Percentiles rank a stretch among this genome's conserved stretches.
Conservation (phyloP, 2,888 invertebrate genomes). For the Macroteleia sp. region DNA sequence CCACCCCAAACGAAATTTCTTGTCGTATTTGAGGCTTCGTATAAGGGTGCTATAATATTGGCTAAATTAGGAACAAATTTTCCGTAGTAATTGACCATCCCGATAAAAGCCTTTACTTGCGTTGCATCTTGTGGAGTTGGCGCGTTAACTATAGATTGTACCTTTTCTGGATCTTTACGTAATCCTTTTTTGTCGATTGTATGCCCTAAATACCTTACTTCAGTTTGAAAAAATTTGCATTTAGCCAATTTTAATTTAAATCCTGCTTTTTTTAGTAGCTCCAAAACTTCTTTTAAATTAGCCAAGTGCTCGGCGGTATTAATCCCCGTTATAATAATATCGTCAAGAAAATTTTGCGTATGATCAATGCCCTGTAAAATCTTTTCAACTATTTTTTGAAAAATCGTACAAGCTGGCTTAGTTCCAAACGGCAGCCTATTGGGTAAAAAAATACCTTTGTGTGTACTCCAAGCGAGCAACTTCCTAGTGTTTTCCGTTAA, state of each 20-base stretch:
- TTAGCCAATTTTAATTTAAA: conserved; percentile 72
- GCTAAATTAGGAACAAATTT: conserved; percentile 41
- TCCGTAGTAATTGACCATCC: conserved; percentile 51
- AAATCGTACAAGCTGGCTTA: conserved; percentile 79
- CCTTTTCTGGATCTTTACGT: conserved; percentile 46
- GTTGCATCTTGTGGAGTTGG: conserved; percentile 29
- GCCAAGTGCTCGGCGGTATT: conserved; percentile 66
- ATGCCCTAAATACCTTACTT: conserved; percentile 75
- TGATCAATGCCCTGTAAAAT: conserved; percentile 67
- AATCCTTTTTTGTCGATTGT: conserved; percentile 64
- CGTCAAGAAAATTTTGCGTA: conserved; percentile 68
- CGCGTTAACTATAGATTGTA: conserved; percentile 53
- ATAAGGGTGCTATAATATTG: conserved; percentile 30
- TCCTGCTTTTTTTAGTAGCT: conserved; percentile 66
- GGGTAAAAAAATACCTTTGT: conserved; percentile 65
- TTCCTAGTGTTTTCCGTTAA: conserved; percentile 70
- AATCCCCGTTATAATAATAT: conserved; percentile 71
- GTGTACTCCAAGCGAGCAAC: conserved; percentile 73
- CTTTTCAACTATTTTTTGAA: conserved; percentile 74
- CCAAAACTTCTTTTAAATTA: conserved; percentile 69
- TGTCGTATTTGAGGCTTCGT: conserved; percentile 1
- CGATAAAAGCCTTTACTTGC: conserved; percentile 48
- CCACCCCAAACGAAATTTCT: conserved; percentile 28
- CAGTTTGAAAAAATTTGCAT: conserved; percentile 73
- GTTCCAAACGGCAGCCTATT: conserved; percentile 76